Evolutionary conservation across 2,888 invertebrate species (phyloP).

Genomic region (Molanna angustata): DNA sequence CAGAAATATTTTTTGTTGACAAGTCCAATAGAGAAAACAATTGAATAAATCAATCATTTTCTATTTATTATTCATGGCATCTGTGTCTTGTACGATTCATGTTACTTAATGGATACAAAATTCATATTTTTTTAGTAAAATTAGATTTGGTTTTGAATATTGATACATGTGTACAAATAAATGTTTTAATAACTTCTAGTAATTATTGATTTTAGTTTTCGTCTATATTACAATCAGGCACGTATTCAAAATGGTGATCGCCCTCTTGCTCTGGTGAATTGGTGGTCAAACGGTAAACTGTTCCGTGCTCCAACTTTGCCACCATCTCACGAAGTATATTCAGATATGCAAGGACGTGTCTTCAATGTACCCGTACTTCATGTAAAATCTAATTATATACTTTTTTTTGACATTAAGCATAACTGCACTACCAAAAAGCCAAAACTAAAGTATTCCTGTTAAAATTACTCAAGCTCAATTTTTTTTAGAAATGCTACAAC

Average conservation of each 20-base stretch:
- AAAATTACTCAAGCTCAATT: too few species aligned
- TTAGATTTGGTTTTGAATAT: neutral
- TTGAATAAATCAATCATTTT: neutral
- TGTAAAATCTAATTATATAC: conserved; percentile 41
- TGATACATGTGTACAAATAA: neutral
- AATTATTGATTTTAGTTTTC: conserved; percentile 50
- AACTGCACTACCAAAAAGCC: too few species aligned
- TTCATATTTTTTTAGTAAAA: neutral
- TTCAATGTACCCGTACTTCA: conserved; percentile 71
- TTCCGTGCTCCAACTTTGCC: conserved; percentile 68
- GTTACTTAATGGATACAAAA: neutral
- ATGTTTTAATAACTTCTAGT: neutral
- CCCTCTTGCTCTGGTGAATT: conserved; percentile 64
- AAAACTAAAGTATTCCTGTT: too few species aligned
- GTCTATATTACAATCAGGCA: conserved; percentile 72
- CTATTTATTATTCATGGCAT: neutral
- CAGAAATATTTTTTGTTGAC: too few species aligned
- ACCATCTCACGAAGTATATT: conserved; percentile 58
- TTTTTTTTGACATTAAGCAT: neutral
- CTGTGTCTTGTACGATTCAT: neutral
- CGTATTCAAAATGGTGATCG: conserved; percentile 54
- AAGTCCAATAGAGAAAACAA: too few species aligned
- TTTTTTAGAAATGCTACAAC: too few species aligned
- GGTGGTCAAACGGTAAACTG: conserved; percentile 72
- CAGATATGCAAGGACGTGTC: conserved; percentile 61